Percentiles rank a stretch among this genome's conserved stretches.
Conservation (phyloP, 2,888 invertebrate species). For the Prosopocoilus inquinatus region DNA sequence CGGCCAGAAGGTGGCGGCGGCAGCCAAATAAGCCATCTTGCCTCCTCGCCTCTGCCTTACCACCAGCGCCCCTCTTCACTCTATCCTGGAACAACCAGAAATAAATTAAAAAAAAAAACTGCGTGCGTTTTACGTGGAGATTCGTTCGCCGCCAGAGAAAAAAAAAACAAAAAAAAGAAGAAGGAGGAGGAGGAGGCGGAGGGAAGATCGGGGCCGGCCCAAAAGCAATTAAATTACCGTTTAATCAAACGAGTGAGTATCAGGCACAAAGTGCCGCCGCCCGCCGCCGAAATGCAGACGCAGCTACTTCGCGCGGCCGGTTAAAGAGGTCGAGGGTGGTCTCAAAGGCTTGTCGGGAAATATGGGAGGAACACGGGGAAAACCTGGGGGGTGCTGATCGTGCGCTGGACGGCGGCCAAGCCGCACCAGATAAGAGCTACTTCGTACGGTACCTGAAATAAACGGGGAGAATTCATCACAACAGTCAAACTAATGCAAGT, state of each 20-base stretch:
- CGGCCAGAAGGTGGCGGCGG: background rate
- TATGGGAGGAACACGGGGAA: constrained; percentile 2
- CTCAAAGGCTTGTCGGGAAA: constrained; percentile 3
- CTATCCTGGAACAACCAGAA: background rate
- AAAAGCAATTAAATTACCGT: background rate
- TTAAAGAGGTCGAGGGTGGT: constrained; percentile 2
- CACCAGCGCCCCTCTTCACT: background rate
- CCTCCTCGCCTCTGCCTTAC: background rate
- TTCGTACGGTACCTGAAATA: constrained; percentile 4
- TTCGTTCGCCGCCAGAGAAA: background rate
- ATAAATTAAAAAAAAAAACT: background rate
- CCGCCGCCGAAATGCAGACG: background rate
- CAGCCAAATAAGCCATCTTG: background rate
- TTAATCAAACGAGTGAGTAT: background rate
- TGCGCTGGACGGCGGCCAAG: constrained; percentile 32
- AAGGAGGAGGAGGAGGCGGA: too few species aligned
- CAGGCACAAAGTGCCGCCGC: background rate
- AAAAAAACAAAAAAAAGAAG: too few species aligned
- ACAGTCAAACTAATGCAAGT: background rate
- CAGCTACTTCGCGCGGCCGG: background rate
- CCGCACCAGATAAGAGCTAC: constrained; percentile 29
- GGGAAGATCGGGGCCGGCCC: background rate
- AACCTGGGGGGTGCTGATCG: constrained; percentile 18
- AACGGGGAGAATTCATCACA: background rate
- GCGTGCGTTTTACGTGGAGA: background rate